These are phyloP conservation scores for Scolopax bukidnonensis DNA, from an alignment of 2,797 vertebrate species.

Conservation along the genomic window DNA sequence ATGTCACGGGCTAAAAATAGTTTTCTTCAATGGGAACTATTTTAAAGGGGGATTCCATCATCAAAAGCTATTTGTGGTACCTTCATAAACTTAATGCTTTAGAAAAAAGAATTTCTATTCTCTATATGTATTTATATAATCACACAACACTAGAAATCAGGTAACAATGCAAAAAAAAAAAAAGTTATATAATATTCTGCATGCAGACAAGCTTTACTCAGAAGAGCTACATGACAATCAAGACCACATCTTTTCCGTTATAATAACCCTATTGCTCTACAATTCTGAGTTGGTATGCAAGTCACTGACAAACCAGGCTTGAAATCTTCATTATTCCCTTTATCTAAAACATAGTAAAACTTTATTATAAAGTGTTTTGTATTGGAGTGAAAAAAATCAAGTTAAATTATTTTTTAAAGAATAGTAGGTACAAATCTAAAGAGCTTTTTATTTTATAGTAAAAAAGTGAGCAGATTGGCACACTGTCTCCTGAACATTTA, in stretches of 20 bases:
- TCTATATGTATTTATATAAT: neutral
- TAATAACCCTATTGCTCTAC: slow-evolving; percentile 31
- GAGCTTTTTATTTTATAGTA: neutral
- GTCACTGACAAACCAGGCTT: neutral
- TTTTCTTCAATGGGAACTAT: neutral
- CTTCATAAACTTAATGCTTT: neutral
- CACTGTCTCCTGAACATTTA: neutral
- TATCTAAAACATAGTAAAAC: slow-evolving; percentile 19
- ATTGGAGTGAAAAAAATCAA: slow-evolving; percentile 38
- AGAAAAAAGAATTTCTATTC: neutral
- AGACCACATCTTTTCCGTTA: slow-evolving; percentile 8
- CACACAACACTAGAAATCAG: neutral
- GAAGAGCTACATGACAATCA: slow-evolving; percentile 31
- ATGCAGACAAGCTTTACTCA: neutral
- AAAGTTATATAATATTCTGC: neutral
- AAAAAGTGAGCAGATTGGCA: neutral
- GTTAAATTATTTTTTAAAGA: slow-evolving; percentile 37
- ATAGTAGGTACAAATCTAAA: neutral
- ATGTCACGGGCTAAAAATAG: slow-evolving; percentile 6
- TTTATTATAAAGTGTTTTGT: slow-evolving; percentile 10
- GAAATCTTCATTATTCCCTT: slow-evolving; percentile 47
- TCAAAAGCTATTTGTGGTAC: neutral
- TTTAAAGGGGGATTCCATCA: neutral
- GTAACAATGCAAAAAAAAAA: neutral
- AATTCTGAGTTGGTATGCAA: slow-evolving; percentile 31